Base-by-base conservation (phyloP, 2,888 invertebrate genomes). In the Ormyrus labotus region DNA sequence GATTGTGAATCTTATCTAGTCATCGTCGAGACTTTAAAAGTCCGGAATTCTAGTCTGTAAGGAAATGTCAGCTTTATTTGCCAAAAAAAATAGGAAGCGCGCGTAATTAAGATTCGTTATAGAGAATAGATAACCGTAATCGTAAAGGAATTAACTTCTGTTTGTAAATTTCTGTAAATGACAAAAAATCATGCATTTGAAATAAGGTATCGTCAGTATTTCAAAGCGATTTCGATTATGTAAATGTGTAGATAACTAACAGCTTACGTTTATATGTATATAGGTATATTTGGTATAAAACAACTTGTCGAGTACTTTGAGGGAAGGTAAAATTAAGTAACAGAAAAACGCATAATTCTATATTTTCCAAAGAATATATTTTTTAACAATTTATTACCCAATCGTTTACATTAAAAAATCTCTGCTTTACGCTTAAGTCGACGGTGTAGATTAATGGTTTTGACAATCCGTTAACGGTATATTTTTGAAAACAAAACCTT, bases 131-230 rank as follows among this genome's bases (percentile, higher is more conserved):
- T 34, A 57, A 51, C 7, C 19, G n/a, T 50, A 65, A 19, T 50
- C 5, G 58, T 19, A 50, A 6, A 11, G 19, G 34, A 47, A 10
- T 7, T 63, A 72, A 48, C 53, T 63, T 57, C 9, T 45, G 45
- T 71, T 45, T 81, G 81, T 81, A 81, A 81, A 81, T 81, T 81
- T 51, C 58, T 81, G 78, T 78, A 74, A 61, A 78, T 74, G 69
- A n/a, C 45, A 10, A 50, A 50, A 64, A 19, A 19, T 45, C 45
- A 34, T 34, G 57, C 19, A 51, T 45, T 6, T 50, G 50, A 60
- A 47, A 13, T 11, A 10, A 69, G 50, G 4, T 48, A 50, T 13
- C 10, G 13, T 70, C 74, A 71, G 81, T 78, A 74, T 78, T 81
- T 60, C 74, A 60, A 7, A 34, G 51, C 57, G 53, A 70, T 57